Evolutionary conservation across 2,888 invertebrate species (phyloP), one percentile per base, ranked within the genome.

Genomic region (Agrotis segetum): DNA sequence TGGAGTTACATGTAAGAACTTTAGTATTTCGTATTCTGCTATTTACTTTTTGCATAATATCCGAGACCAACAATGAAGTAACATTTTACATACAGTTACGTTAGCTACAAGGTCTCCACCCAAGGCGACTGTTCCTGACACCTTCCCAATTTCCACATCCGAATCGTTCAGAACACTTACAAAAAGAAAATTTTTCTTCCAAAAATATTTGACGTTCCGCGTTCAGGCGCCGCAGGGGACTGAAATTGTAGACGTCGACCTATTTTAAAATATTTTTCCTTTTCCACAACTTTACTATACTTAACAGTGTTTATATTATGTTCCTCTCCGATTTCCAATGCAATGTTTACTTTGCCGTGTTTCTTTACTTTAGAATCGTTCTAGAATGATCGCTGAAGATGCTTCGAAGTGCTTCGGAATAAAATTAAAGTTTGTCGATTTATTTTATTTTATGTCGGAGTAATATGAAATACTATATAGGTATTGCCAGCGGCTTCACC

Each of bases 291-390:
- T 85, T 84, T 86, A 89, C 88, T 85, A 84, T 86, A 89, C 77
- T 84, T 70, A 76, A 66, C 44, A 50, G 64, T 83, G 87, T 91
- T 90, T 92, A 88, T 86, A 81, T 83, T 86, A 81, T 83, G 85
- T 85, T 84, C 85, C 85, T 88, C 89, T 89, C 88, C 84, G 88
- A 90, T 92, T 90, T 91, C 89, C 89, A 90, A 92, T 92, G 46
- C 90, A 73, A 76, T 84, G 76, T 85, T 85, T 86, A 74, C 59
- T 53, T 79, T 72, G 29, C 81, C 79, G 85, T 84, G 87, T 88
- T 86, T 87, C 81, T 84, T 71, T 77, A 74, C 71, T 86, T 85
- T 81, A 79, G 85, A 79, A 79, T 77, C 75, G 71, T 85, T 87
- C 79, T 75, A 80, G 79, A 84, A 79, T 74, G 74, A 83, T 81